Evolutionary conservation across 2,113 vertebrate genomes (phyloP).

Genomic region (Sinocyclocheilus maitianheensis): DNA sequence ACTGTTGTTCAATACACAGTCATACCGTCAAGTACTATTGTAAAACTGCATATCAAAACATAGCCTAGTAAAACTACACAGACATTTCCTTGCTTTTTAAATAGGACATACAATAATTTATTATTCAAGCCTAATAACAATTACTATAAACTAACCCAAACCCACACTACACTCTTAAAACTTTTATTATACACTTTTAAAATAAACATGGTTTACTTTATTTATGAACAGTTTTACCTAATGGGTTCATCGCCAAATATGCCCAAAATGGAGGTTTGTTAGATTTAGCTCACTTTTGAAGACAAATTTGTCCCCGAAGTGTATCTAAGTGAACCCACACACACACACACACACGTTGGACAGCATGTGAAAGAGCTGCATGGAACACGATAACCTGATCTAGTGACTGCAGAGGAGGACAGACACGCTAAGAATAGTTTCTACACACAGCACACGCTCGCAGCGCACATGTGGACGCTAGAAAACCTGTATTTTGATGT

Average conservation of each 20-base stretch:
- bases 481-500: not conserved
- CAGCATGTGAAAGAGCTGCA: not conserved
- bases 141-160: not conserved
- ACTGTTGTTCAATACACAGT: no score
- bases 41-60: no score
- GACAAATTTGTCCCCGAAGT: not conserved
- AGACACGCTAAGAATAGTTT: slow-evolving; percentile 70
- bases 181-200: not conserved
- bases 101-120: no score
- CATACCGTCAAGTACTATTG: no score
- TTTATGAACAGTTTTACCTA: not conserved
- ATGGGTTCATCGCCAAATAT: not conserved
- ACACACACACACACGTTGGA: slow-evolving; percentile 51
- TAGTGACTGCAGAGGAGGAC: slow-evolving; percentile 70
- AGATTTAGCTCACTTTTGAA: not conserved
- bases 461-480: not conserved
- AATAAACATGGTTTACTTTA: not conserved
- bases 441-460: slow-evolving; percentile 55
- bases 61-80: no score
- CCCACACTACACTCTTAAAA: not conserved
- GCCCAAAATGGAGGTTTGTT: not conserved
- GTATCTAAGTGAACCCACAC: not conserved
- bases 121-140: not conserved
- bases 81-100: no score
- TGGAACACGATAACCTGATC: slow-evolving; percentile 67